A percentile compares a stretch with the other conserved stretches of the same genome.
Conservation (phyloP, 23 tunicate species). For the Botrylloides violaceus region DNA sequence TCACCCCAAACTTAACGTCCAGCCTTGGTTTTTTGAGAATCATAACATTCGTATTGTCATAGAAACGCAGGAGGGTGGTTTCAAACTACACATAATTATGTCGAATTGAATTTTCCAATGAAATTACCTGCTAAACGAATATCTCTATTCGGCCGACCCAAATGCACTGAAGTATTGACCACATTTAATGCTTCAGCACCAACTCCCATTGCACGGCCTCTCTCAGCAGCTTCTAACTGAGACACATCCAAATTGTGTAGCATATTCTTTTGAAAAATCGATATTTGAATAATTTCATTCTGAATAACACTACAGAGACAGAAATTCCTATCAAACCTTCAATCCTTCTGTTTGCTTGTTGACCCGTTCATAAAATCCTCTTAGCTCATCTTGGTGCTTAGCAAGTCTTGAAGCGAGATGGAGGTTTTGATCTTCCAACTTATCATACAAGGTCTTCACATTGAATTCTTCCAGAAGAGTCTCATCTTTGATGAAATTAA, state of each 20-base stretch:
- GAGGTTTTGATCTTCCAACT: constrained; percentile 96
- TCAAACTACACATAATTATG: too few species aligned
- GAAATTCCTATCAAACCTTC: constrained; percentile 50
- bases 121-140: constrained; percentile 54
- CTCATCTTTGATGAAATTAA: too few species aligned
- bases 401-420: constrained; percentile 76
- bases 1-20: too few species aligned
- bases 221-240: constrained; percentile 54
- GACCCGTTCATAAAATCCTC: constrained; percentile 82
- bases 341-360: constrained; percentile 86
- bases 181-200: constrained; percentile 39
- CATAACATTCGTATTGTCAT: too few species aligned
- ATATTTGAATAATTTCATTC: too few species aligned
- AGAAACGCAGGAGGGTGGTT: too few species aligned
- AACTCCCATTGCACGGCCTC: constrained; percentile 15
- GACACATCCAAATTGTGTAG: constrained; percentile 65
- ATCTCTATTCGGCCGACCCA: constrained; percentile 41
- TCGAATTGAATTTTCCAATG: too few species aligned
- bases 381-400: constrained; percentile 72
- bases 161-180: constrained; percentile 43
- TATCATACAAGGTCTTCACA: constrained; percentile 83
- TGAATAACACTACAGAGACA: too few species aligned
- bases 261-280: too few species aligned
- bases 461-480: constrained; percentile 79
- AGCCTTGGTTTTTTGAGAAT: too few species aligned